Percentiles rank a stretch among this genome's conserved stretches.
Conservation (phyloP, 2,113 vertebrate species). For the Baryphthengus martii region DNA sequence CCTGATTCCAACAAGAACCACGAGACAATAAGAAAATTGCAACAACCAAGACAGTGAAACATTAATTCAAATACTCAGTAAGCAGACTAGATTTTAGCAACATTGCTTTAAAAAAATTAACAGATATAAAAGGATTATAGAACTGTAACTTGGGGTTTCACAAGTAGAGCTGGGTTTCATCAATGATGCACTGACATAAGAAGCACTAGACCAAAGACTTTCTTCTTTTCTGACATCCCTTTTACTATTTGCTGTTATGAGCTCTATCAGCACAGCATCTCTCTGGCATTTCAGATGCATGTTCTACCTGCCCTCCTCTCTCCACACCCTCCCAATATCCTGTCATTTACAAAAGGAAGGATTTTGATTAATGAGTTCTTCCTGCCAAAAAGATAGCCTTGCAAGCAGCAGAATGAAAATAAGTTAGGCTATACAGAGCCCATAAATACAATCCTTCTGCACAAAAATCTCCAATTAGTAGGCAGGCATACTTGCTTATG, state of each 20-base stretch:
- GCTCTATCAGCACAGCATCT: not conserved
- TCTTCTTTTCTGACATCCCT: not conserved
- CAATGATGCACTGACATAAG: not conserved
- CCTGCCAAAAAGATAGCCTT: conserved; percentile 30
- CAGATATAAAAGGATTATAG: not conserved
- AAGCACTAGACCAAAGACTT: not conserved
- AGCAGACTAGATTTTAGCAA: not conserved
- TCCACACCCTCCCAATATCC: not conserved
- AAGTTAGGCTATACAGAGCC: not conserved
- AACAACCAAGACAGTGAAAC: not conserved
- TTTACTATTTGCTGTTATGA: not conserved
- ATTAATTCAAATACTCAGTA: not conserved
- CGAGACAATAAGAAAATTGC: not conserved
- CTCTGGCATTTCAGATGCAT: conserved; percentile 6
- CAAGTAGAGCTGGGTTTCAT: not conserved
- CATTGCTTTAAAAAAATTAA: not conserved
- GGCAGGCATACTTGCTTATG: conserved; percentile 6
- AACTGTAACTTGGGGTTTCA: not conserved
- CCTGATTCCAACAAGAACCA: not conserved
- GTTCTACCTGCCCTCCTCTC: conserved; percentile 24
- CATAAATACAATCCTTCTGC: conserved; percentile 33
- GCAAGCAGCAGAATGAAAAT: not conserved
- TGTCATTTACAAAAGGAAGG: conserved; percentile 32
- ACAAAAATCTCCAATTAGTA: conserved; percentile 55
- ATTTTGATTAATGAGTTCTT: conserved; percentile 42